Conservation (phyloP, 2,888 invertebrate species). For the Platycnemis pennipes region DNA sequence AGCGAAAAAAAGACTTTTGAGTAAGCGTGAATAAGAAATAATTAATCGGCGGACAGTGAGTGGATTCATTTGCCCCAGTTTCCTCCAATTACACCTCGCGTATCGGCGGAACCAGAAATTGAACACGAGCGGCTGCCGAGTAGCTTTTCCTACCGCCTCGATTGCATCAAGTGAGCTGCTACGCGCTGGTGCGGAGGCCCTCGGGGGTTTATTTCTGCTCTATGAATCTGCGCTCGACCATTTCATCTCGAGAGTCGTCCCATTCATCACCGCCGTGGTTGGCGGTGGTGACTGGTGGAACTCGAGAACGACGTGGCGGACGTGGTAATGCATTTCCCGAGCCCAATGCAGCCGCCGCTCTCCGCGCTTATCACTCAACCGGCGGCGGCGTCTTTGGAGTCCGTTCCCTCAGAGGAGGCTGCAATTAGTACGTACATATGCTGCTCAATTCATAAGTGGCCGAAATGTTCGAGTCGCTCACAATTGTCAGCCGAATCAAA, state of each 20-base stretch:
- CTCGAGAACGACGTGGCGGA: conserved; percentile 28
- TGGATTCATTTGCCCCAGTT: too few species aligned
- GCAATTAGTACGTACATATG: too few species aligned
- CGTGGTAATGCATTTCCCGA: conserved; percentile 22
- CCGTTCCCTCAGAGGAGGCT: not conserved
- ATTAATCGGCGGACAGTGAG: too few species aligned
- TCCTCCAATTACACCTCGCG: too few species aligned
- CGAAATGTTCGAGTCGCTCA: too few species aligned
- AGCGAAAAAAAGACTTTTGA: too few species aligned
- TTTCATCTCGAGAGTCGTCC: not conserved
- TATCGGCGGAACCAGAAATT: not conserved
- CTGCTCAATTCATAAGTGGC: too few species aligned
- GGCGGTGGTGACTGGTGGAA: not conserved
- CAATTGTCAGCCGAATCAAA: too few species aligned
- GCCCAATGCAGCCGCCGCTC: not conserved
- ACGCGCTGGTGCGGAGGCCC: not conserved
- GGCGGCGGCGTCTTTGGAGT: not conserved
- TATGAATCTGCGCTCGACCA: not conserved
- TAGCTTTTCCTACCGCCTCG: not conserved
- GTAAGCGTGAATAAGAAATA: too few species aligned
- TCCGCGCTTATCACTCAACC: not conserved
- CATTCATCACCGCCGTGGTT: not conserved
- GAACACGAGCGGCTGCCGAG: not conserved
- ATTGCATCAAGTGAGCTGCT: not conserved
- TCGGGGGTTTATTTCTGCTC: not conserved